Conservation (phyloP, 2,888 invertebrate species). For the Drosophila macrospina region DNA sequence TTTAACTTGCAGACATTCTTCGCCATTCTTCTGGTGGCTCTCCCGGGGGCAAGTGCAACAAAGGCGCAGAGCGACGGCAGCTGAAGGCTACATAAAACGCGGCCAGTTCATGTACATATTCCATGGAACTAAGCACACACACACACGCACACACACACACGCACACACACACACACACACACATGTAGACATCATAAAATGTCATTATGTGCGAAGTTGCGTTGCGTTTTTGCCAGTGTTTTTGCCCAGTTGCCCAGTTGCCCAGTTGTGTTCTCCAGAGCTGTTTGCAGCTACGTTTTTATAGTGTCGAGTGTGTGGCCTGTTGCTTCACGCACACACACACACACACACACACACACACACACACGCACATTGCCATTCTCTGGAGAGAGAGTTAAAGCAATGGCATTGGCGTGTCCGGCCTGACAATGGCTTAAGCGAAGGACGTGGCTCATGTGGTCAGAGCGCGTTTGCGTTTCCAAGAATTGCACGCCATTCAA, state of each 20-base stretch:
- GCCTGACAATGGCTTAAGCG: conserved; percentile 64
- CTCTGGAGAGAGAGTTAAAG: conserved; percentile 48
- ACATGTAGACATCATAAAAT: conserved; percentile 63
- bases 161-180: conserved; percentile 23
- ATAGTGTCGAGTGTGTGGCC: conserved; percentile 71
- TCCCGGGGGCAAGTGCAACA: conserved; percentile 42
- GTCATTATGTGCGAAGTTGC: conserved; percentile 76
- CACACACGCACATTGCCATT: conserved; percentile 17
- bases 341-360: conserved; percentile 10
- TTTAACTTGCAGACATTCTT: not conserved
- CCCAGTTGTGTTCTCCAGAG: conserved; percentile 32
- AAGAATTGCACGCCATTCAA: conserved; percentile 72
- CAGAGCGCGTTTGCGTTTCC: conserved; percentile 52
- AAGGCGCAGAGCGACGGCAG: conserved; percentile 29
- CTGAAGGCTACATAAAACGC: conserved; percentile 66
- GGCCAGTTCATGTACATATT: conserved; percentile 43
- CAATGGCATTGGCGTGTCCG: conserved; percentile 67
- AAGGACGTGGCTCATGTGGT: conserved; percentile 60
- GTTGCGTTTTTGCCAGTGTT: conserved; percentile 35
- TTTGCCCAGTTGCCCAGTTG: conserved; percentile 18
- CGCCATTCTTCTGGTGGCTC: not conserved
- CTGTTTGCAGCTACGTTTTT: conserved; percentile 61
- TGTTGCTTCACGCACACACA: conserved; percentile 62
- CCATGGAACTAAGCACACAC: conserved; percentile 11
- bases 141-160: conserved; percentile 17